Percentiles rank a stretch among this genome's conserved stretches.
phyloP scores from a whole-genome alignment of 2,797 vertebrate genomes.

The Podarcis siculus region DNA sequence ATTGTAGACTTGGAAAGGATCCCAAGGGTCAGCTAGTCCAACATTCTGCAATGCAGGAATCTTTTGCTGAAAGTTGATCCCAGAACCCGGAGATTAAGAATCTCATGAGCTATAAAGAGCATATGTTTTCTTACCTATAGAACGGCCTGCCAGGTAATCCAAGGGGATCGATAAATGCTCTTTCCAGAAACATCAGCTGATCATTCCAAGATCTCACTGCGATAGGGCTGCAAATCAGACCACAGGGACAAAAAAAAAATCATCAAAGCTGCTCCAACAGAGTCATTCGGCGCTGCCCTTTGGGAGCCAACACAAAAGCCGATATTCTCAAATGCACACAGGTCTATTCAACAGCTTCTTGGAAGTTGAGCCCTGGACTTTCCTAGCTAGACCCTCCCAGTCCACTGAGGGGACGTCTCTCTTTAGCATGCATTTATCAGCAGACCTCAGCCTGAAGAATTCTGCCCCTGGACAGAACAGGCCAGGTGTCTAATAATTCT shows the following conservation, averaged over 20 bases:
- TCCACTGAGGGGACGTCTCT: background rate
- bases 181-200: constrained; percentile 94
- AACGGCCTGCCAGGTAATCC: constrained; percentile 92
- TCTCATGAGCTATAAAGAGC: no score
- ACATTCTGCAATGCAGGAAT: no score
- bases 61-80: no score
- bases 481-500: background rate
- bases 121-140: constrained; percentile 85
- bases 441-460: background rate
- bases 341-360: background rate
- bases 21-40: no score
- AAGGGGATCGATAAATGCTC: constrained; percentile 93
- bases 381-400: background rate
- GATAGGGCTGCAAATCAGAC: constrained; percentile 76
- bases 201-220: constrained; percentile 89
- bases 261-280: background rate
- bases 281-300: background rate
- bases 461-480: background rate
- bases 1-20: no score
- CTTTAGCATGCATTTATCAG: background rate
- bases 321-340: background rate
- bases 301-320: background rate
- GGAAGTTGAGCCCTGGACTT: no score
- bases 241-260: background rate
- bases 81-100: no score